Base-by-base conservation (phyloP, 2,888 invertebrate genomes). In the Microctonus brassicae region DNA sequence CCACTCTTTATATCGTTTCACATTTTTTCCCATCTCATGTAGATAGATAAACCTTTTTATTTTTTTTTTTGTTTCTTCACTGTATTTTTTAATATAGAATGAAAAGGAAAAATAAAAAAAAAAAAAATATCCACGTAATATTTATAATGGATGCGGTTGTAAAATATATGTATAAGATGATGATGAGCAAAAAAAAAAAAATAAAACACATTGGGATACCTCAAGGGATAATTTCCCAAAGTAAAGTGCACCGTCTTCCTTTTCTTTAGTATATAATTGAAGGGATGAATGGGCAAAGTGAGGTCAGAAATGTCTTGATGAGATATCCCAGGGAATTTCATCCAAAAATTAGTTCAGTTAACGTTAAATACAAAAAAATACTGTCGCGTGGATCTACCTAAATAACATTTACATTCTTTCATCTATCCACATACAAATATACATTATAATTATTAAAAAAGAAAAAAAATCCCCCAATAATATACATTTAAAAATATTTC, bases 361-460 rank as follows among this genome's bases (percentile, higher is more conserved):
- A 66, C 73, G 55, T 67, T 76, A 5, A 74, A 76, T 73, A 39
- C 70, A 67, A 55, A 60, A 60, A 60, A 68, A 68, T 68, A 33
- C 67, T 33, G 58, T 58, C 26, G 58, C 13, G 58, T 20, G 33
- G 33, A 58, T 58, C 26, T 13, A 58, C 67, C 36, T 47, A n/a
- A 26, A 39, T 39, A 13, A n/a, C n/a, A n/a, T n/a, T n/a, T n/a
- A n/a, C n/a, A n/a, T n/a, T n/a, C n/a, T n/a, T n/a, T n/a, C n/a
- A n/a, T n/a, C n/a, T n/a, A n/a, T n/a, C n/a, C n/a, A n/a, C n/a
- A n/a, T n/a, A n/a, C n/a, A 3, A n/a, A n/a, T 39, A 13, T 39
- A 36, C 36, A 36, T 36, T 36, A 7, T 36, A 7, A 36, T 36
- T 36, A 36, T n/a, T n/a, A n/a, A n/a, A n/a, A n/a, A n/a, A n/a